phyloP scores from a whole-genome alignment of 2,113 vertebrate genomes.

The Gobius niger region DNA sequence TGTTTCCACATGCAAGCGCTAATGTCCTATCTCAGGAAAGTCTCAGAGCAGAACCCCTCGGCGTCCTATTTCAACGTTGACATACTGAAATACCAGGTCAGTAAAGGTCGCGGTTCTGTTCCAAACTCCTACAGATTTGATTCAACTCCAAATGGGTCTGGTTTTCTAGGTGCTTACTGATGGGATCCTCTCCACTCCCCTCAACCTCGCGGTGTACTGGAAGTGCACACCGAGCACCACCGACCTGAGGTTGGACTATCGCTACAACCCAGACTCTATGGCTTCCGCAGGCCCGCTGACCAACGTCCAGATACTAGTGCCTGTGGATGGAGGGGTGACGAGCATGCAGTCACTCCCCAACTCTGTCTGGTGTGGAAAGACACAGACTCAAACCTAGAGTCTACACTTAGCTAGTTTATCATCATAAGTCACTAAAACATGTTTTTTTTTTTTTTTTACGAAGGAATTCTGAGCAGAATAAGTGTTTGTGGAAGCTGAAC shows the following conservation, averaged over 20 bases:
- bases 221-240: conserved; percentile 88
- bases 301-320: conserved; percentile 90
- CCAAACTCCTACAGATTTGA: not conserved
- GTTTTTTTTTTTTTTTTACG: conserved; percentile 4
- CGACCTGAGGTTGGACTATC: conserved; percentile 93
- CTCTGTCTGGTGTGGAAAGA: conserved; percentile 84
- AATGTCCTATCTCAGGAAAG: conserved; percentile 95
- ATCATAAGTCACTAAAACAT: too few relatives aligned
- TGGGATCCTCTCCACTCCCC: conserved; percentile 93
- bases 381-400: not conserved
- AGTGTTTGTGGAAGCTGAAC: conserved; percentile 92
- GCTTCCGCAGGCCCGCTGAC: conserved; percentile 80
- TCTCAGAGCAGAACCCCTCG: conserved; percentile 91
- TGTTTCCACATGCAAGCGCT: conserved; percentile 99
- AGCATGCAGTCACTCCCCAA: conserved; percentile 91
- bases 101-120: conserved; percentile 17
- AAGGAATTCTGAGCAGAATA: conserved; percentile 95
- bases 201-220: conserved; percentile 97
- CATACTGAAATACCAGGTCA: conserved; percentile 96
- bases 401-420: not conserved
- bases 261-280: conserved; percentile 95
- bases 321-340: conserved; percentile 91
- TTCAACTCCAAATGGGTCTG: not conserved
- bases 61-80: conserved; percentile 98
- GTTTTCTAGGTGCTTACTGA: conserved; percentile 87